Conservation (phyloP, 2,888 invertebrate species). For the Mactromeris polynyma region DNA sequence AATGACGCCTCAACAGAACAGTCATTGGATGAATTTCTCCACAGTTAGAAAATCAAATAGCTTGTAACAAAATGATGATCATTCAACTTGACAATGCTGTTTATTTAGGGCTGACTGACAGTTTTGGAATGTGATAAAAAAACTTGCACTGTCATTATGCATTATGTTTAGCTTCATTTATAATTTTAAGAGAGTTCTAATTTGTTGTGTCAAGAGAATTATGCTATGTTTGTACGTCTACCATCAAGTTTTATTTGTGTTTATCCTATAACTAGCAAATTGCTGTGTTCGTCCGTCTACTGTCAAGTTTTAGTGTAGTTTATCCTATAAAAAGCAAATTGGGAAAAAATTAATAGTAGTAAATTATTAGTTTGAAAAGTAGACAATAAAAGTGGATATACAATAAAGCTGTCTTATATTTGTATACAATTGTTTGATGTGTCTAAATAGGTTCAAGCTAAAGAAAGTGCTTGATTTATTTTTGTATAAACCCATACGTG, state of each 20-base stretch:
- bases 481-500: slow-evolving; percentile 17
- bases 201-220: not conserved
- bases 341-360: not conserved
- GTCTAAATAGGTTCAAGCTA: not conserved
- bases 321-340: not conserved
- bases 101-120: not conserved
- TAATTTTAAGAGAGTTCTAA: not conserved
- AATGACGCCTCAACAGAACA: not conserved
- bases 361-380: not conserved
- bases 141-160: not conserved
- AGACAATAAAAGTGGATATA: not conserved
- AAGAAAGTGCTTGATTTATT: slow-evolving; percentile 14
- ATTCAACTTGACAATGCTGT: not conserved
- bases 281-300: not conserved
- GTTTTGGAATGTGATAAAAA: not conserved
- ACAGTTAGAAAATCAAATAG: too few relatives aligned
- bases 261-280: not conserved
- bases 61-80: too few relatives aligned
- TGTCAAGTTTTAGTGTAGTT: not conserved
- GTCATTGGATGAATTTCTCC: too few relatives aligned
- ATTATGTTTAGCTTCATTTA: not conserved
- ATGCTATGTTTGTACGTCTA: not conserved
- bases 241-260: not conserved
- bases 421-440: slow-evolving; percentile 4
- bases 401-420: not conserved